Conservation (phyloP, 2,797 vertebrate species). For the Gymnothorax javanicus region DNA sequence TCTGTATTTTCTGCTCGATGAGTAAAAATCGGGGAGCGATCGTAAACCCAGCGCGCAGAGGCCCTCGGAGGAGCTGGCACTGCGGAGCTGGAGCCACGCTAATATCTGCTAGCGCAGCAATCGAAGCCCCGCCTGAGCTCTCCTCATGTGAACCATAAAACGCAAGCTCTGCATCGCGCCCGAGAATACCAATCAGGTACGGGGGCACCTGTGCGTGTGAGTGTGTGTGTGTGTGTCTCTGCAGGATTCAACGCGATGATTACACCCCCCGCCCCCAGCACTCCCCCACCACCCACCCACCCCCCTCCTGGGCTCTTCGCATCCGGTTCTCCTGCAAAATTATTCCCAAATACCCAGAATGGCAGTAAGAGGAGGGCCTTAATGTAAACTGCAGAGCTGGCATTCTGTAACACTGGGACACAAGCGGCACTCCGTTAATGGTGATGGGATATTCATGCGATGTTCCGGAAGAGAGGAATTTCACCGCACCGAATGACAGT, state of each 20-base stretch:
- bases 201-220: constrained; percentile 54
- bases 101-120: constrained; percentile 55
- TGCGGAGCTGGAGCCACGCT: constrained; percentile 40
- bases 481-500: neutral
- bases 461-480: neutral
- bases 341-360: no score
- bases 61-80: constrained; percentile 17
- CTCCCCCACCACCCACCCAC: no score
- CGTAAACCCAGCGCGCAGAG: constrained; percentile 8
- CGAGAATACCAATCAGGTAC: constrained; percentile 52
- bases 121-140: constrained; percentile 52
- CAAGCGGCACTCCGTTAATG: constrained; percentile 49
- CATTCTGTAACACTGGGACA: constrained; percentile 38
- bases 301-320: no score
- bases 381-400: constrained; percentile 41
- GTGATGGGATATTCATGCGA: constrained; percentile 22
- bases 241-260: no score
- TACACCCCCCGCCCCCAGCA: no score
- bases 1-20: no score
- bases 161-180: constrained; percentile 46
- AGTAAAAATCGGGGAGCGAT: no score
- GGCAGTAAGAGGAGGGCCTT: neutral
- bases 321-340: no score
- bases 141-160: constrained; percentile 54
- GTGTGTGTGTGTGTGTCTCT: constrained; percentile 42